Conservation (phyloP, 1,140 invertebrate genomes). For the Pseudachorutes palmiensis region DNA sequence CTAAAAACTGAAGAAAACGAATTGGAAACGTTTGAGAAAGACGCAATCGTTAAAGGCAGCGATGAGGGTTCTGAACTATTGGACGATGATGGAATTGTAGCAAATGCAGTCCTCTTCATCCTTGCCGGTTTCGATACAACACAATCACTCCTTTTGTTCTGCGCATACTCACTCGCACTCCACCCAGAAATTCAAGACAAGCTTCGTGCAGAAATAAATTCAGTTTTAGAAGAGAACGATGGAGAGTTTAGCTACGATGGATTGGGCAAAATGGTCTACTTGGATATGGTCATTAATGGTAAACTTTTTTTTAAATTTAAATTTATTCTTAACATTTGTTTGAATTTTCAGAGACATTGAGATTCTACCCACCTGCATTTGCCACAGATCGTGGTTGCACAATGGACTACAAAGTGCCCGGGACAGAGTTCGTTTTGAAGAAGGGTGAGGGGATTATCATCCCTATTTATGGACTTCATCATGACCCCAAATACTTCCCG, state of each 20-base stretch:
- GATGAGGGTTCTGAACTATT: background rate
- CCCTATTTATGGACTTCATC: slow-evolving; percentile 44
- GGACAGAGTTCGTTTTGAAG: slow-evolving; percentile 41
- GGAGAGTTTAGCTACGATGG: slow-evolving; percentile 41
- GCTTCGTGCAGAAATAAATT: slow-evolving; percentile 40
- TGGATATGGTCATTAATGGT: slow-evolving; percentile 48
- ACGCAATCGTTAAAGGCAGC: background rate
- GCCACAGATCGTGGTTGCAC: background rate
- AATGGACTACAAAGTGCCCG: slow-evolving; percentile 45
- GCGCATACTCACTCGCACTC: slow-evolving; percentile 51
- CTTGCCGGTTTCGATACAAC: slow-evolving; percentile 46
- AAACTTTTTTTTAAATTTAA: too few species aligned
- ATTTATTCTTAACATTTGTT: too few species aligned
- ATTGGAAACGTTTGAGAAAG: slow-evolving; percentile 18
- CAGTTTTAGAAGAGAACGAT: slow-evolving; percentile 16
- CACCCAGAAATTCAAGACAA: slow-evolving; percentile 54
- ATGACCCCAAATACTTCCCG: slow-evolving; percentile 48
- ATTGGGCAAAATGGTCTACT: slow-evolving; percentile 46
- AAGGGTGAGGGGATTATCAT: slow-evolving; percentile 42
- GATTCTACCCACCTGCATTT: background rate
- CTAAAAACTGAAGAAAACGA: slow-evolving; percentile 23
- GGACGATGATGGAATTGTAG: slow-evolving; percentile 8
- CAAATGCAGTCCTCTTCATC: background rate
- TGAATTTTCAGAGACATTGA: too few species aligned
- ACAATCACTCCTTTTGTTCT: slow-evolving; percentile 52